Evolutionary conservation across 2,797 vertebrate genomes (phyloP).

Genomic region (Paedocypris micromegethes): DNA sequence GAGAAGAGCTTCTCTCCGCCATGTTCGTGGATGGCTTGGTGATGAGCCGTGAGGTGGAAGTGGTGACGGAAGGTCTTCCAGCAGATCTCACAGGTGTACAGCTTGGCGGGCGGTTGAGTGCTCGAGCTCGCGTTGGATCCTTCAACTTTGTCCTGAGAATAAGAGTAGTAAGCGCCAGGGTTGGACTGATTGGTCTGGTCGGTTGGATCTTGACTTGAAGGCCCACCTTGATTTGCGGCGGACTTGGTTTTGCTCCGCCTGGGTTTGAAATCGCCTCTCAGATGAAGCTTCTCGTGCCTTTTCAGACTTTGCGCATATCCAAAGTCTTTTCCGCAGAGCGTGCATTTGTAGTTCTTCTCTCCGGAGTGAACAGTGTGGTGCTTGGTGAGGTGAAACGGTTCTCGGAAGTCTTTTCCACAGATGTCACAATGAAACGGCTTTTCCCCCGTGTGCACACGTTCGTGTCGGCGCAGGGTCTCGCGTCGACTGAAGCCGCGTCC

Average conservation of each 20-base stretch:
- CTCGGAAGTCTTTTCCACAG: slow-evolving; percentile 87
- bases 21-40: slow-evolving; percentile 81
- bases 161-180: slow-evolving; percentile 68
- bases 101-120: slow-evolving; percentile 65
- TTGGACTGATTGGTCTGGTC: slow-evolving; percentile 51
- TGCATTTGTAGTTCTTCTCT: slow-evolving; percentile 89
- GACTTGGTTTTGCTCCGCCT: slow-evolving; percentile 61
- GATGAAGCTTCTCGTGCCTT: slow-evolving; percentile 84
- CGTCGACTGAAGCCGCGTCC: slow-evolving; percentile 83
- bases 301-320: slow-evolving; percentile 92
- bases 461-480: slow-evolving; percentile 85
- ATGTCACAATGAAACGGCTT: slow-evolving; percentile 87
- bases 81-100: slow-evolving; percentile 82
- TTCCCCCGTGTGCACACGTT: slow-evolving; percentile 88
- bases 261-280: slow-evolving; percentile 67
- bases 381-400: slow-evolving; percentile 92
- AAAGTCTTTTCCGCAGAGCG: slow-evolving; percentile 87
- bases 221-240: slow-evolving; percentile 52
- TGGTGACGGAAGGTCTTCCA: slow-evolving; percentile 90
- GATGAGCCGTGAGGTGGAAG: slow-evolving; percentile 80
- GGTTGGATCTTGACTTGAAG: slow-evolving; percentile 53
- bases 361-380: slow-evolving; percentile 90
- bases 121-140: slow-evolving; percentile 59
- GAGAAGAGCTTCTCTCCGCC: slow-evolving; percentile 81
- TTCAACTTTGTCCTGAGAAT: slow-evolving; percentile 70